Conservation (phyloP, 2,113 vertebrate species). For the Dromas ardeola region DNA sequence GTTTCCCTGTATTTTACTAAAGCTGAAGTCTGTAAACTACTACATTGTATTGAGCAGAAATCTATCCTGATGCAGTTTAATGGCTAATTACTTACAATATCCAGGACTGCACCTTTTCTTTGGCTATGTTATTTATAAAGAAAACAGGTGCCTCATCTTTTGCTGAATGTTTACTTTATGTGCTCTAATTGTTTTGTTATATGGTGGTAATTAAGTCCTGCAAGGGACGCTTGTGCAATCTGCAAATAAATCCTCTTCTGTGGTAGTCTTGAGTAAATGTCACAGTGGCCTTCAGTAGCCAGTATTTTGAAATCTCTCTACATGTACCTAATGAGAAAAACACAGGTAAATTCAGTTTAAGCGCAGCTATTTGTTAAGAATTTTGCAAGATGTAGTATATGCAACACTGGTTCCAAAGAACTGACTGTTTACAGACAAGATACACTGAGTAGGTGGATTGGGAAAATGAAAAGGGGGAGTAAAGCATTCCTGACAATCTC, state of each 20-base stretch:
- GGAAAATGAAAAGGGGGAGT: neutral
- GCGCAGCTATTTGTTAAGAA: neutral
- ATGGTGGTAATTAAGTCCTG: neutral
- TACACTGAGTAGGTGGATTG: neutral
- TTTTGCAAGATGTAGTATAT: neutral
- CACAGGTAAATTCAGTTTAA: neutral
- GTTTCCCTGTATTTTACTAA: neutral
- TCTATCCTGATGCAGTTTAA: neutral
- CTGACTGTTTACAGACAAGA: neutral
- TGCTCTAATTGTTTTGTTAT: neutral
- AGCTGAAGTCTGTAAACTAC: neutral
- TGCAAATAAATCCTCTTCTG: neutral
- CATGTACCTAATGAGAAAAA: neutral
- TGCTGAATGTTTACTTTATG: neutral
- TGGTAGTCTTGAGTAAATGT: neutral
- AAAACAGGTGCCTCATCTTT: neutral
- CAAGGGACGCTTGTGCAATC: neutral
- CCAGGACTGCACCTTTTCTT: neutral
- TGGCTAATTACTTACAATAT: neutral
- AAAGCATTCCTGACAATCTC: neutral
- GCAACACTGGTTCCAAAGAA: neutral
- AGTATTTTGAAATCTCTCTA: neutral
- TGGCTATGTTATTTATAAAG: neutral
- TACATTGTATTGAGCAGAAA: neutral
- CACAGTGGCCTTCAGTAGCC: neutral